Percentiles rank a stretch among this genome's conserved stretches.
Conservation (phyloP, 2,113 vertebrate species). For the Leptobrachium ailaonicum region DNA sequence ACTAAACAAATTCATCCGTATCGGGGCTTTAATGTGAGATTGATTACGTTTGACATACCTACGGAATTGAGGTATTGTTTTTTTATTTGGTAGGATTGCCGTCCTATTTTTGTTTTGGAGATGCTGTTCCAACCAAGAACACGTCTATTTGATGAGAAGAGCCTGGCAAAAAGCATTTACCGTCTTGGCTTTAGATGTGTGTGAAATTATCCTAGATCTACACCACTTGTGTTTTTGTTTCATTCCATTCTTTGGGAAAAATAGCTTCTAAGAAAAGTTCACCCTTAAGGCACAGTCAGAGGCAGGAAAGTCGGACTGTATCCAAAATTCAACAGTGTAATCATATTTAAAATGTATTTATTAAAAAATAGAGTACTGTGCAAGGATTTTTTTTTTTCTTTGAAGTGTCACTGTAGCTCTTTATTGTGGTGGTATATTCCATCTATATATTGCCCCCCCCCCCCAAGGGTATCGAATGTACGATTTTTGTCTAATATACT, state of each 20-base stretch:
- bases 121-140: neutral
- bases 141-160: conserved; percentile 31
- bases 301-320: neutral
- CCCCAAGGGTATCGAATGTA: too few relatives aligned
- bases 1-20: conserved; percentile 52
- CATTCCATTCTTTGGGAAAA: conserved; percentile 22
- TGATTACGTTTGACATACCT: conserved; percentile 66
- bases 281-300: conserved; percentile 16
- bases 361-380: neutral
- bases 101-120: neutral
- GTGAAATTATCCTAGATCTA: conserved; percentile 32
- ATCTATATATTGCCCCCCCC: too few relatives aligned
- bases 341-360: conserved; percentile 13
- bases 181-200: conserved; percentile 20
- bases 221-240: conserved; percentile 27
- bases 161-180: conserved; percentile 26
- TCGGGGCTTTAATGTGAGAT: conserved; percentile 51
- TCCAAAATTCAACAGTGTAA: conserved; percentile 23
- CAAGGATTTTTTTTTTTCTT: too few relatives aligned
- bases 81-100: neutral
- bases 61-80: conserved; percentile 1
- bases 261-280: conserved; percentile 24
- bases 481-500: too few relatives aligned
- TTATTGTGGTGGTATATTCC: too few relatives aligned
- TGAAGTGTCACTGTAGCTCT: too few relatives aligned